These are phyloP conservation scores for Etia nguti DNA, from an alignment of 2,113 vertebrate genomes.

Conservation along the genomic window DNA sequence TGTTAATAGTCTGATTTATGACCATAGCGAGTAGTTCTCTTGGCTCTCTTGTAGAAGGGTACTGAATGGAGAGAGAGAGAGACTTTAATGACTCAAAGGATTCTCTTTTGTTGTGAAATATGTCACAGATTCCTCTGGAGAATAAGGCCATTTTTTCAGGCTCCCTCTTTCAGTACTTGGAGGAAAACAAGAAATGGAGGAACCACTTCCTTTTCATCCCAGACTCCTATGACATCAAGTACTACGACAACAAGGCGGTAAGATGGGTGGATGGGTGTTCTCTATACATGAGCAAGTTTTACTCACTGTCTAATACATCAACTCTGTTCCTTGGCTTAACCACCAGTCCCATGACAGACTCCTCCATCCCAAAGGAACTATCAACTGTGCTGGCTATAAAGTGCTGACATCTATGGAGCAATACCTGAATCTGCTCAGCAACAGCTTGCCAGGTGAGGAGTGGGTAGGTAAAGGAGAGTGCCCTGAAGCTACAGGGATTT, in stretches of 20 bases:
- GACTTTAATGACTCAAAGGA: neutral
- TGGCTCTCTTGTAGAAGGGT: neutral
- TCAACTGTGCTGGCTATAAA: slow-evolving; percentile 89
- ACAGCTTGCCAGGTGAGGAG: slow-evolving; percentile 81
- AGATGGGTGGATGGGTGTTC: slow-evolving; percentile 8
- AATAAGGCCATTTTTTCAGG: slow-evolving; percentile 90
- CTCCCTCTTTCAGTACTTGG: slow-evolving; percentile 87
- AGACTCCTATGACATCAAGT: slow-evolving; percentile 83
- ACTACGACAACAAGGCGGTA: slow-evolving; percentile 86
- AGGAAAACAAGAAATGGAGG: slow-evolving; percentile 93
- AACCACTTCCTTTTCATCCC: slow-evolving; percentile 87
- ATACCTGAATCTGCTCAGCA: slow-evolving; percentile 84
- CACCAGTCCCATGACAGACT: slow-evolving; percentile 81
- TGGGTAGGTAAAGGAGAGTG: slow-evolving; percentile 66
- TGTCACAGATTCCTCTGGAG: slow-evolving; percentile 75
- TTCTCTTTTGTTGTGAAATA: neutral
- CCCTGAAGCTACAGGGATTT: no score
- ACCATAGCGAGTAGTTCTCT: neutral
- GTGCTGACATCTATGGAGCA: slow-evolving; percentile 86
- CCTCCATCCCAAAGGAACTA: slow-evolving; percentile 75
- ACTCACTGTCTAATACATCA: neutral
- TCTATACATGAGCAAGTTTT: neutral
- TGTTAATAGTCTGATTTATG: neutral
- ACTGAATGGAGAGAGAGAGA: neutral
- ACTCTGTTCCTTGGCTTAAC: neutral